These are phyloP conservation scores for Platyura marginata DNA, from an alignment of 1,140 invertebrate species.

Conservation along the genomic window DNA sequence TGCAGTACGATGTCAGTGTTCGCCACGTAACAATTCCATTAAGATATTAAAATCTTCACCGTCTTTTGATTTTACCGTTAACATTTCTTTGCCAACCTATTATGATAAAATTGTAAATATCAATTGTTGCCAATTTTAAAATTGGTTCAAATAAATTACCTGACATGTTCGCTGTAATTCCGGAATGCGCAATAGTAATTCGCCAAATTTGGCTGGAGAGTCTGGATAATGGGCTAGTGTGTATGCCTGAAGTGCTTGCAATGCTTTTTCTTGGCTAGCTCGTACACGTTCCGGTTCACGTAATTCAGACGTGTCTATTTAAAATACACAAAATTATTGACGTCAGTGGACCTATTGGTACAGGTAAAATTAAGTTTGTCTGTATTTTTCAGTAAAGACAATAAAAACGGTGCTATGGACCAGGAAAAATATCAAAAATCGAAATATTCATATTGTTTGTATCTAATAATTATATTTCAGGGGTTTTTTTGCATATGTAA, in stretches of 20 bases:
- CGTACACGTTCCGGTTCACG: constrained; percentile 81
- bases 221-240: constrained; percentile 81
- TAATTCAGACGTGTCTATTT: constrained; percentile 71
- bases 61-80: constrained; percentile 67
- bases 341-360: no score
- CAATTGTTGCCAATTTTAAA: not conserved
- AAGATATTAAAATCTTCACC: constrained; percentile 83
- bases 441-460: not conserved
- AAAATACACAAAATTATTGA: not conserved
- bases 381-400: no score
- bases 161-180: constrained; percentile 88
- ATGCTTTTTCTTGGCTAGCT: constrained; percentile 81
- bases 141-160: no score
- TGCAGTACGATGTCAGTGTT: constrained; percentile 63
- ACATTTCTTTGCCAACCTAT: constrained; percentile 82
- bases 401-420: not conserved
- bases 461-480: no score
- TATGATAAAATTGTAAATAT: constrained; percentile 5
- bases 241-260: constrained; percentile 83
- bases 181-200: constrained; percentile 78
- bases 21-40: constrained; percentile 84
- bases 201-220: constrained; percentile 85
- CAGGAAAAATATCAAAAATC: not conserved
- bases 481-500: no score
- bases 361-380: no score